These are phyloP conservation scores for Lepidothrix coronata DNA, from an alignment of 2,113 vertebrate genomes.

Conservation along the genomic window DNA sequence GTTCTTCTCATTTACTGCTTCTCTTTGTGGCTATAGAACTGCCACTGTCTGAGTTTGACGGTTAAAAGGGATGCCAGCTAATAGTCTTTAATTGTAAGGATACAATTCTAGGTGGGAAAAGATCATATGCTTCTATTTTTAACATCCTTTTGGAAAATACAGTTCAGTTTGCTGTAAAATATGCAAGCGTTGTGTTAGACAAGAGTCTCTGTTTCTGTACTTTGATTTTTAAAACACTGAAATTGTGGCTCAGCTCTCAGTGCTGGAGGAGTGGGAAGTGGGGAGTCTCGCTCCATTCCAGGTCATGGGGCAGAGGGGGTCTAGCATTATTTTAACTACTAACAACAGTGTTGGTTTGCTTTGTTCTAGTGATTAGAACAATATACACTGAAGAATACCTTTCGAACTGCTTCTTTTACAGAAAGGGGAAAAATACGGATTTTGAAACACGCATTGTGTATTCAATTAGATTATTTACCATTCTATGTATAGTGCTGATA, in stretches of 20 bases:
- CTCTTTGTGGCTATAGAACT: slow-evolving; percentile 75
- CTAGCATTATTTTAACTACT: not conserved
- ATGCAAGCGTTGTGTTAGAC: not conserved
- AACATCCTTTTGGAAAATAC: slow-evolving; percentile 45
- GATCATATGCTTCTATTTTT: slow-evolving; percentile 47
- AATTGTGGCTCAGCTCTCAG: slow-evolving; percentile 53
- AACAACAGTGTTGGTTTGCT: slow-evolving; percentile 2
- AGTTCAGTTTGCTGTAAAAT: slow-evolving; percentile 35
- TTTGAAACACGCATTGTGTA: accelerated
- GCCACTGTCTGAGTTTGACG: slow-evolving; percentile 78
- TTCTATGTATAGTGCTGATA: not conserved
- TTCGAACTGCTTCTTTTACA: not conserved
- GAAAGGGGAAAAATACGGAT: not conserved
- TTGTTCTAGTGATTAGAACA: slow-evolving; percentile 19
- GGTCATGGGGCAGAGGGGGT: slow-evolving; percentile 37
- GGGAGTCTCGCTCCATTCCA: slow-evolving; percentile 17
- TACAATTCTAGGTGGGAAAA: slow-evolving; percentile 57
- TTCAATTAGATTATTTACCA: not conserved
- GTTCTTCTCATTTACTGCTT: slow-evolving; percentile 85
- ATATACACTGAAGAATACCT: not conserved
- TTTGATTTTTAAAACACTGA: slow-evolving; percentile 22
- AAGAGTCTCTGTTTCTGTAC: slow-evolving; percentile 32
- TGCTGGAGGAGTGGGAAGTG: slow-evolving; percentile 29
- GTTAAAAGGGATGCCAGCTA: slow-evolving; percentile 72
- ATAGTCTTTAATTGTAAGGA: slow-evolving; percentile 64